phyloP scores from a whole-genome alignment of 2,797 vertebrate species.

The Enteromius anoplus region DNA sequence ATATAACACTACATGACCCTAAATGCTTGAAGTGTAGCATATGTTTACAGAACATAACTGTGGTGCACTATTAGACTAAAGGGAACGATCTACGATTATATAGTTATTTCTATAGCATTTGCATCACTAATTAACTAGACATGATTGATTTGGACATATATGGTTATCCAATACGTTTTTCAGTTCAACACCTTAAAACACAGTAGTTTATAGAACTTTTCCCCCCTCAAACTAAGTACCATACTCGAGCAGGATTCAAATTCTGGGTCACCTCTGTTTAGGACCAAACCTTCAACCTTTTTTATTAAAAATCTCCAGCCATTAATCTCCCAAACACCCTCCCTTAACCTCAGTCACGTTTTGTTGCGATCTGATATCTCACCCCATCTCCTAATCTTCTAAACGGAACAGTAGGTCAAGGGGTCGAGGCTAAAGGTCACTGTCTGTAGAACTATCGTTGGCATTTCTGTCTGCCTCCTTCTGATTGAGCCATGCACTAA shows the following conservation, averaged over 20 bases:
- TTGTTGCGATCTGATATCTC: slow-evolving; percentile 49
- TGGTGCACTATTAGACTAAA: not conserved
- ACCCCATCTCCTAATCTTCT: slow-evolving; percentile 39
- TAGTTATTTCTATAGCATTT: not conserved
- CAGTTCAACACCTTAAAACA: not conserved
- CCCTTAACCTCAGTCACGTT: slow-evolving; percentile 19
- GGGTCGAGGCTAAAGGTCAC: slow-evolving; percentile 55
- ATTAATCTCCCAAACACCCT: slow-evolving; percentile 4
- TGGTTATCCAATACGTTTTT: not conserved
- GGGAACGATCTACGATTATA: not conserved
- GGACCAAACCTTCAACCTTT: not conserved
- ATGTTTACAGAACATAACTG: not conserved
- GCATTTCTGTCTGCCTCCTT: slow-evolving; percentile 35
- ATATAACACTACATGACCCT: not conserved
- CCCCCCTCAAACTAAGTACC: not conserved
- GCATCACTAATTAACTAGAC: not conserved
- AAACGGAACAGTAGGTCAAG: slow-evolving; percentile 46
- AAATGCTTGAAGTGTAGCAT: not conserved
- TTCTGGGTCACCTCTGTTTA: not conserved
- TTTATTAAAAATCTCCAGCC: slow-evolving; percentile 6
- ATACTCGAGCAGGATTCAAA: not conserved
- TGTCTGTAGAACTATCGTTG: slow-evolving; percentile 39
- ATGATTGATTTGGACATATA: not conserved
- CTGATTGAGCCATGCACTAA: slow-evolving; percentile 52
- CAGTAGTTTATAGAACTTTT: no score